Evolutionary conservation across 1,140 invertebrate species (phyloP).

Genomic region (Sarcophaga bullata): DNA sequence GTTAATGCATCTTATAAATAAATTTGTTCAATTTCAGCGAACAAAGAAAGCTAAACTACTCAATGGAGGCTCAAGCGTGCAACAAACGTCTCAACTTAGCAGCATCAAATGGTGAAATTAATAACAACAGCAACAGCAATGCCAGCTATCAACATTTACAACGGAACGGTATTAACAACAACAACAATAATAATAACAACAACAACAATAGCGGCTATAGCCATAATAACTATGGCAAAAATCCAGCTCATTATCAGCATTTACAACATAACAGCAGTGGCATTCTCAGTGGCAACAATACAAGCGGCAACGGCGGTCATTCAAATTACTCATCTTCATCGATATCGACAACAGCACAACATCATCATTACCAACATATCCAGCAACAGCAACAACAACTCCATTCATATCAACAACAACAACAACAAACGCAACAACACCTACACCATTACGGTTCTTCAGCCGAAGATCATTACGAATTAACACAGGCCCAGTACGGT

Average conservation of each 20-base stretch:
- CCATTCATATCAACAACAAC: conserved; percentile 47
- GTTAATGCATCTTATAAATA: conserved; percentile 44
- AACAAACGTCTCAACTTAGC: neutral
- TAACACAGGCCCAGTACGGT: conserved; percentile 57
- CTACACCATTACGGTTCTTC: conserved; percentile 51
- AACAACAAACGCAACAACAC: conserved; percentile 40
- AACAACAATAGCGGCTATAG: conserved; percentile 26
- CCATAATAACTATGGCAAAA: conserved; percentile 39
- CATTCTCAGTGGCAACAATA: conserved; percentile 47
- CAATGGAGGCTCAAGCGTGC: conserved; percentile 50
- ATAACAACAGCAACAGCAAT: conserved; percentile 35
- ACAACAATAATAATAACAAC: conserved; percentile 44
- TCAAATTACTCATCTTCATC: neutral
- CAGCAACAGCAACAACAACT: conserved; percentile 47
- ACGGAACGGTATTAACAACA: conserved; percentile 40
- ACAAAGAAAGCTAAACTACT: conserved; percentile 66
- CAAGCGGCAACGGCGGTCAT: conserved; percentile 29
- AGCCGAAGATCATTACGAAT: conserved; percentile 59
- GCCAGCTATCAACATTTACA: conserved; percentile 42
- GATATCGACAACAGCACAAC: conserved; percentile 39
- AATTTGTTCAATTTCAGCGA: conserved; percentile 64
- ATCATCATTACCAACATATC: conserved; percentile 45
- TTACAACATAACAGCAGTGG: conserved; percentile 49
- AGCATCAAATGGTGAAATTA: conserved; percentile 32
- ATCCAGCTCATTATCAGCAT: conserved; percentile 42